These are phyloP conservation scores for Muntiacus muntjak DNA, from an alignment of 2,113 vertebrate species.

Conservation along the genomic window DNA sequence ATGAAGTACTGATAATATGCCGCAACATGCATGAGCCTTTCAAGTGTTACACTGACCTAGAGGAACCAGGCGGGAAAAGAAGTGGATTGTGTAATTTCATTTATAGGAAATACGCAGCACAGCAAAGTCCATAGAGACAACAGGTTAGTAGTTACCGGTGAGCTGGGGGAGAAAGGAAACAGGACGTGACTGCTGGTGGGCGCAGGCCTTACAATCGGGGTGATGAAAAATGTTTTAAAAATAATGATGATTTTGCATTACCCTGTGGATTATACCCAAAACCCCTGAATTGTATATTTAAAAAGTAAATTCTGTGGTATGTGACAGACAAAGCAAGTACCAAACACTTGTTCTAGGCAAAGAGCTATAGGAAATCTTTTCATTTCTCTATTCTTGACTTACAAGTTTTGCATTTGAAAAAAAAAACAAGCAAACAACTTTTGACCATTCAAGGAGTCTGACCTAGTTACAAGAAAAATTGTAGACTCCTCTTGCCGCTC, in stretches of 20 bases:
- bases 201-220: neutral
- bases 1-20: neutral
- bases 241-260: neutral
- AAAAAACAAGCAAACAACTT: neutral
- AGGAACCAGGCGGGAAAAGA: neutral
- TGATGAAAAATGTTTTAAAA: neutral
- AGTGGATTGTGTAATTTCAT: accelerated
- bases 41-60: neutral
- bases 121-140: neutral
- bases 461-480: neutral
- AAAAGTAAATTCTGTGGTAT: neutral
- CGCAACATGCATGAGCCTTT: neutral
- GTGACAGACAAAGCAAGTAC: neutral
- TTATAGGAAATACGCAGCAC: no score
- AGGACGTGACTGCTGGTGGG: neutral
- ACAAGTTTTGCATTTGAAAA: neutral
- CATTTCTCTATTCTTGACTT: neutral
- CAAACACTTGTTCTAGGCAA: neutral
- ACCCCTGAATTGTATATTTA: no score
- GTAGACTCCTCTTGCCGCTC: neutral
- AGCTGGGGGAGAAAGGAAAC: neutral
- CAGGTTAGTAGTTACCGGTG: neutral
- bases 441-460: neutral
- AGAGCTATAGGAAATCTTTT: neutral
- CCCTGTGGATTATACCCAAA: neutral